Percentiles rank a stretch among this genome's conserved stretches.
Conservation (phyloP, 2,797 vertebrate species). For the Buceros bicornis region DNA sequence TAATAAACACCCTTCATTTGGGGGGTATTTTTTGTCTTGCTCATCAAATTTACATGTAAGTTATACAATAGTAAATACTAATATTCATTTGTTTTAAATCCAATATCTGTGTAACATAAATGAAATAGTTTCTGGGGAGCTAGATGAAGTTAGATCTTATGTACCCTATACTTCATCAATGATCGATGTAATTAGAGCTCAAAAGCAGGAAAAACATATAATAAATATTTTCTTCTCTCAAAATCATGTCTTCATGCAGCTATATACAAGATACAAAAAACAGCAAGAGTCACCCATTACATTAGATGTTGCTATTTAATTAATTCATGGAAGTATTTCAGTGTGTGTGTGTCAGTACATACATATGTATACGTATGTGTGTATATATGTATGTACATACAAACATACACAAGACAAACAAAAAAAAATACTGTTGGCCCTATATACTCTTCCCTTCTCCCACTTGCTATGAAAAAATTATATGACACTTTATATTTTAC, state of each 20-base stretch:
- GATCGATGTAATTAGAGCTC: neutral
- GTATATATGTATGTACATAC: rapidly evolving
- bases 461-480: neutral
- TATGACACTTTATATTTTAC: neutral
- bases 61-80: neutral
- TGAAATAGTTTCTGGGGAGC: neutral
- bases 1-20: neutral
- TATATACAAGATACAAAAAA: neutral
- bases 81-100: neutral
- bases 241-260: neutral
- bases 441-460: neutral
- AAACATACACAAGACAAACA: neutral
- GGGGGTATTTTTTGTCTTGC: neutral
- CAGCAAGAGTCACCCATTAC: neutral
- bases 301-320: neutral
- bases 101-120: neutral
- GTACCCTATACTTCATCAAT: neutral
- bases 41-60: neutral
- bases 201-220: neutral
- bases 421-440: neutral
- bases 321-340: neutral
- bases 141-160: neutral
- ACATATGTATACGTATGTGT: rapidly evolving
- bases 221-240: neutral
- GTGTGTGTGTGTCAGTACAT: neutral